A percentile compares a stretch with the other conserved stretches of the same genome.
phyloP scores from a whole-genome alignment of 2,797 vertebrate species.

The Eupleurogrammus muticus region DNA sequence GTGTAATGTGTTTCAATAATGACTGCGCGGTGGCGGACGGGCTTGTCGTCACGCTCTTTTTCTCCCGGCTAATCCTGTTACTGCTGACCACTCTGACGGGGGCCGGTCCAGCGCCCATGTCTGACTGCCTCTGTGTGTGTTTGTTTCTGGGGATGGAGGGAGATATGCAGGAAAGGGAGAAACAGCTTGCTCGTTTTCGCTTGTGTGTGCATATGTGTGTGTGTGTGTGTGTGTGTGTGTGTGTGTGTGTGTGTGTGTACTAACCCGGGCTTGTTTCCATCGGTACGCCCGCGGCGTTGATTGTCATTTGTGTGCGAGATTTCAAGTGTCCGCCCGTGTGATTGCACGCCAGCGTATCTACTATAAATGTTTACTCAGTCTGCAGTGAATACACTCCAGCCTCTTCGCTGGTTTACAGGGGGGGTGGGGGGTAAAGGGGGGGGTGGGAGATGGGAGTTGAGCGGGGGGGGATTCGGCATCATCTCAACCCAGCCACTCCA shows the following conservation, averaged over 20 bases:
- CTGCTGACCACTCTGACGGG: slow-evolving; percentile 74
- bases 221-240: neutral
- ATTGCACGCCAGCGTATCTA: slow-evolving; percentile 39
- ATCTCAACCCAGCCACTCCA: slow-evolving; percentile 58
- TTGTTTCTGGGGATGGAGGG: slow-evolving; percentile 36
- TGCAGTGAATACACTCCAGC: slow-evolving; percentile 54
- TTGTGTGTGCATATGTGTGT: slow-evolving; percentile 13
- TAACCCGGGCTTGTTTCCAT: no score
- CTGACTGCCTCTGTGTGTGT: slow-evolving; percentile 38
- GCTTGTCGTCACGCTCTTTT: slow-evolving; percentile 71
- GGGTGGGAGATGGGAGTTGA: no score
- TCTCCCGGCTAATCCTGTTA: slow-evolving; percentile 72
- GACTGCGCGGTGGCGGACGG: slow-evolving; percentile 66
- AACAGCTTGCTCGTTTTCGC: slow-evolving; percentile 32
- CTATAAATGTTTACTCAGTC: slow-evolving; percentile 57
- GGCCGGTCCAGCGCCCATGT: slow-evolving; percentile 46
- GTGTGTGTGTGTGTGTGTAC: no score
- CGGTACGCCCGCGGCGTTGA: neutral
- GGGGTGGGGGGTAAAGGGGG: no score
- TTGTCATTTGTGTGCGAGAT: slow-evolving; percentile 21
- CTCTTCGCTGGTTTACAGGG: slow-evolving; percentile 56
- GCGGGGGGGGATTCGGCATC: no score
- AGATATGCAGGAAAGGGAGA: slow-evolving; percentile 12
- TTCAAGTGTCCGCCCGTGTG: slow-evolving; percentile 38
- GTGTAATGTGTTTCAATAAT: slow-evolving; percentile 80